Evolutionary conservation across 2,113 vertebrate species (phyloP).

Genomic region (Protobothrops flavoviridis): DNA sequence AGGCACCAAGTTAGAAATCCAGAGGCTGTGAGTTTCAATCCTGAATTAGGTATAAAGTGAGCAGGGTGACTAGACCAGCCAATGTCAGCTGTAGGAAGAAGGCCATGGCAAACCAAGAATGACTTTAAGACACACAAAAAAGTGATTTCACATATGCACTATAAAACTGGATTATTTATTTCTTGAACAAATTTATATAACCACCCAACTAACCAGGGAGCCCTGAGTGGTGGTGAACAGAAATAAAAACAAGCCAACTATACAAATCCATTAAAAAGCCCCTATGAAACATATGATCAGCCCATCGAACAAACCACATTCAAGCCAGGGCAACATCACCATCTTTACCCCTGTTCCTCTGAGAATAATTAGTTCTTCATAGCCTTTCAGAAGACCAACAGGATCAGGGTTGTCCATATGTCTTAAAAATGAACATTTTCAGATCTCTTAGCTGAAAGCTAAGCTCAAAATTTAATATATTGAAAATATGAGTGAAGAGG

Average conservation of each 20-base stretch:
- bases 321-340: not conserved
- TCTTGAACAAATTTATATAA: not conserved
- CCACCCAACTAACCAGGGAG: not conserved
- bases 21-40: not conserved
- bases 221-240: not conserved
- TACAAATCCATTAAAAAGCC: not conserved
- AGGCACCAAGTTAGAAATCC: not conserved
- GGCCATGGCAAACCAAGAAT: not conserved
- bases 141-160: not conserved
- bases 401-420: not conserved
- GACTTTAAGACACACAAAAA: not conserved
- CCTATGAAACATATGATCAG: not conserved
- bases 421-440: not conserved
- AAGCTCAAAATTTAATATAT: not conserved
- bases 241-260: not conserved
- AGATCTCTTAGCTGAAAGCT: not conserved
- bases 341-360: not conserved
- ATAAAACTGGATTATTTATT: not conserved
- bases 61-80: not conserved
- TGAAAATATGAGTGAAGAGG: not conserved
- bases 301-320: not conserved
- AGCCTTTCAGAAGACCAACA: not conserved
- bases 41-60: not conserved
- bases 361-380: not conserved
- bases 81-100: not conserved